phyloP scores from a whole-genome alignment of 2,888 invertebrate genomes.

The Eurytoma californica region DNA sequence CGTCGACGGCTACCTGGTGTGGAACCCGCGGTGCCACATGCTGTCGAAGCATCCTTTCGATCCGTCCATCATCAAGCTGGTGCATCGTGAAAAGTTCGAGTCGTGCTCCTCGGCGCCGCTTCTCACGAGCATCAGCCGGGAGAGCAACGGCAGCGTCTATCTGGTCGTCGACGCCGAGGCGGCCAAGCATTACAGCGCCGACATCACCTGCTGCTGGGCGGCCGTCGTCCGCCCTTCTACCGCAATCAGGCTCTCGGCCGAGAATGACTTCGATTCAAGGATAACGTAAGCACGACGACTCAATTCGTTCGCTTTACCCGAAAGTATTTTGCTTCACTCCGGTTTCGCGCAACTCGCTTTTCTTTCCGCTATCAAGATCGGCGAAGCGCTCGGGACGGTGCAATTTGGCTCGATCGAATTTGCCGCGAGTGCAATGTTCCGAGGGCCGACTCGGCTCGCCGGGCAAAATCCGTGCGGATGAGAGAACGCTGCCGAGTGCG shows the following conservation, averaged over 20 bases:
- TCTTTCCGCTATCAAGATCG: no score
- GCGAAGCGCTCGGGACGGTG: no score
- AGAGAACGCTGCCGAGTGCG: conserved; percentile 3
- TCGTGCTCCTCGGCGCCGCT: conserved; percentile 74
- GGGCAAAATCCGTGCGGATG: no score
- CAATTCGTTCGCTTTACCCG: no score
- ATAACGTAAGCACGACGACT: conserved; percentile 65
- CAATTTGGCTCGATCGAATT: no score
- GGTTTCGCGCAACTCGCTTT: no score
- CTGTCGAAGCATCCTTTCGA: conserved; percentile 76
- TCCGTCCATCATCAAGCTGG: conserved; percentile 78
- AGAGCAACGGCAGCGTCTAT: conserved; percentile 63
- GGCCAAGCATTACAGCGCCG: conserved; percentile 72
- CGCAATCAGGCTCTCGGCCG: conserved; percentile 66
- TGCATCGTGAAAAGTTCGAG: conserved; percentile 77
- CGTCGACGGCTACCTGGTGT: conserved; percentile 76
- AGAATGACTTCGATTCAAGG: conserved; percentile 66
- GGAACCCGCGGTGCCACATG: conserved; percentile 81
- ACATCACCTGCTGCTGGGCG: conserved; percentile 80
- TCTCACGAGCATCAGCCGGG: conserved; percentile 63
- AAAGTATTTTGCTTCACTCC: no score
- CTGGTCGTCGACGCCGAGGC: conserved; percentile 62
- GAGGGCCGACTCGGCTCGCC: no score
- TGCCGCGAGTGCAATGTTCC: no score
- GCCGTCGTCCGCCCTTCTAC: conserved; percentile 77